phyloP scores from a whole-genome alignment of 2,888 invertebrate genomes.

The Parnassius smintheus region DNA sequence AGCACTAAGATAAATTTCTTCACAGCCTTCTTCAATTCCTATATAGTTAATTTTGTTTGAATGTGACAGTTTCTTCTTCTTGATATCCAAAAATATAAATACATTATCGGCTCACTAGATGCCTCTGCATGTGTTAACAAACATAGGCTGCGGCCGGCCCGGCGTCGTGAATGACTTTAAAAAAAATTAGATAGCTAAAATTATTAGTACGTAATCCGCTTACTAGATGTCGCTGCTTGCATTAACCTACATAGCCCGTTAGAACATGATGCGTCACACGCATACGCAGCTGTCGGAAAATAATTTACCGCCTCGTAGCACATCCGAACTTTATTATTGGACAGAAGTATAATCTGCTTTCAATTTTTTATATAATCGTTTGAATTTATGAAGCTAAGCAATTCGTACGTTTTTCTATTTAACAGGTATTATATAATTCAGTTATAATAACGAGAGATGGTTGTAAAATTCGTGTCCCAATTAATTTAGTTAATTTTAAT shows the following conservation, averaged over 20 bases:
- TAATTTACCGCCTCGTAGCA: slow-evolving; percentile 51
- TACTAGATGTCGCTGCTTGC: slow-evolving; percentile 66
- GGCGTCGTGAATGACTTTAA: background rate
- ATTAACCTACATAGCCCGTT: slow-evolving; percentile 58
- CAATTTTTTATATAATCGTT: background rate
- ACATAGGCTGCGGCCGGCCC: slow-evolving; percentile 39
- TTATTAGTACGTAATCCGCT: slow-evolving; percentile 41
- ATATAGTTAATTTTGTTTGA: no score
- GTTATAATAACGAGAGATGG: no score
- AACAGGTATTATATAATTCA: no score
- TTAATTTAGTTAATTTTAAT: no score
- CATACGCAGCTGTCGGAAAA: slow-evolving; percentile 56
- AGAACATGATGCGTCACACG: slow-evolving; percentile 28
- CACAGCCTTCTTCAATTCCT: no score
- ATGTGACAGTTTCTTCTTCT: background rate
- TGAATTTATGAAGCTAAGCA: no score
- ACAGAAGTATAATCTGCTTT: slow-evolving; percentile 10
- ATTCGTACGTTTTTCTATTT: no score
- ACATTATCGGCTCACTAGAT: slow-evolving; percentile 54
- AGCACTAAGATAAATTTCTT: no score
- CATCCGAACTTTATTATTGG: slow-evolving; percentile 26
- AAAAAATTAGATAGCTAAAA: background rate
- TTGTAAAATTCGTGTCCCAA: no score
- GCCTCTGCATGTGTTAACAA: slow-evolving; percentile 67
- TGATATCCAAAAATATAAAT: slow-evolving; percentile 29